These are phyloP conservation scores for Gryon sp. DNA, from an alignment of 1,140 invertebrate species.

Conservation along the genomic window DNA sequence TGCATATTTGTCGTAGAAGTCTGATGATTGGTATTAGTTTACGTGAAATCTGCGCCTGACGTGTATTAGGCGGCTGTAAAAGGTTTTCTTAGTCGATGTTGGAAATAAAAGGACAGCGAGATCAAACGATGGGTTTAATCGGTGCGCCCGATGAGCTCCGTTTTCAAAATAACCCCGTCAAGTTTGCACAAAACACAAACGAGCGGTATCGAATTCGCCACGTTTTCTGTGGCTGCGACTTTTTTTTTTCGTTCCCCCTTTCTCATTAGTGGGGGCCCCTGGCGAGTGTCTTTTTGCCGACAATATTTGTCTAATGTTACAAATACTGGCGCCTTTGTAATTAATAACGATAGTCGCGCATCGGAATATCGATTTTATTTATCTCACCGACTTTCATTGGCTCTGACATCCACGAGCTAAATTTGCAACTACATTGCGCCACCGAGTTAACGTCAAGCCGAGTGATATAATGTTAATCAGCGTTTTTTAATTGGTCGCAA, in stretches of 20 bases:
- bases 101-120: constrained; percentile 41
- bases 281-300: constrained; percentile 3
- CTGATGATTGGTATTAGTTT: constrained; percentile 69
- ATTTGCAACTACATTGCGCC: constrained; percentile 5
- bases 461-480: constrained; percentile 37
- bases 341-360: constrained; percentile 37
- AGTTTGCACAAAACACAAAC: constrained; percentile 23
- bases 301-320: constrained; percentile 40
- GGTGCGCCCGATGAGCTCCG: constrained; percentile 22
- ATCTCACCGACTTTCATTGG: constrained; percentile 12
- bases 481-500: constrained; percentile 11
- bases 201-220: constrained; percentile 14
- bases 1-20: constrained; percentile 26
- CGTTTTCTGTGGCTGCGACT: constrained; percentile 6
- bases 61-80: constrained; percentile 65
- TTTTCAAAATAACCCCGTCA: constrained; percentile 46
- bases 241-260: constrained; percentile 1
- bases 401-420: constrained; percentile 17
- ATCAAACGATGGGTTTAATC: constrained; percentile 34
- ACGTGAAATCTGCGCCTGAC: constrained; percentile 67
- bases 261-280: no score
- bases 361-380: constrained; percentile 33
- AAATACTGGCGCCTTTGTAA: constrained; percentile 16
- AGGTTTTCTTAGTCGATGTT: constrained; percentile 40
- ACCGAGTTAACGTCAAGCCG: constrained; percentile 17